These are phyloP conservation scores for Ploceus nigricollis DNA, from an alignment of 2,113 vertebrate species.

Conservation along the genomic window DNA sequence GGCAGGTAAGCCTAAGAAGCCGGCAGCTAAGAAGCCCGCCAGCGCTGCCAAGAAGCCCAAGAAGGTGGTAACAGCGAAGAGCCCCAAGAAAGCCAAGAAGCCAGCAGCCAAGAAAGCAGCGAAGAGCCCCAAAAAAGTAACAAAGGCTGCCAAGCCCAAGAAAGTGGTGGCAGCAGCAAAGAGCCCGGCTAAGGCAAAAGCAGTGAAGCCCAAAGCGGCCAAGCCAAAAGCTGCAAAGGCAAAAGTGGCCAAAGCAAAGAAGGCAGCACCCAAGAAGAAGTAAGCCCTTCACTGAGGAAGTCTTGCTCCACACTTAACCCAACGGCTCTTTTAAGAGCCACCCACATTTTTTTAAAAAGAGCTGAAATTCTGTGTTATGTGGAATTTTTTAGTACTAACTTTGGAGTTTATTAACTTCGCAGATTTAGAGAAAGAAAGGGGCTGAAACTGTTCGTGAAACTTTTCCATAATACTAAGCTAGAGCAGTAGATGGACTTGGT, in stretches of 20 bases:
- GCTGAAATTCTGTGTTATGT: not conserved
- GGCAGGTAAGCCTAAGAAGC: rapidly evolving
- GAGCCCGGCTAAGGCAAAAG: not conserved
- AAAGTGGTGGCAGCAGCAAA: rapidly evolving
- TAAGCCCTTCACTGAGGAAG: rapidly evolving
- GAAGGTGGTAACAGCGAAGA: not conserved
- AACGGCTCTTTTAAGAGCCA: constrained; percentile 21
- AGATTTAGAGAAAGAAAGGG: too few species aligned
- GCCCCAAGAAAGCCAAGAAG: not conserved
- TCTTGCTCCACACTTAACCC: rapidly evolving
- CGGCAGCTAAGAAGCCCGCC: not conserved
- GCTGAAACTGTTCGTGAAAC: too few species aligned
- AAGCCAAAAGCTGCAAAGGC: not conserved
- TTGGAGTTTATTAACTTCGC: too few species aligned
- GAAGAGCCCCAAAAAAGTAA: constrained; percentile 25
- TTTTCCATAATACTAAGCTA: too few species aligned
- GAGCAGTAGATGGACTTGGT: too few species aligned
- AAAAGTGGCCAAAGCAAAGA: not conserved
- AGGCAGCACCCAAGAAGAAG: not conserved
- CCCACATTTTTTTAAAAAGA: not conserved
- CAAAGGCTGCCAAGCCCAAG: not conserved
- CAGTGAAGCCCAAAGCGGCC: rapidly evolving
- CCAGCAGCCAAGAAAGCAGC: not conserved
- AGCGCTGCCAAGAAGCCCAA: not conserved
- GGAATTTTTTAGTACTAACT: too few species aligned